Percentiles rank a stretch among this genome's conserved stretches.
Conservation (phyloP, 2,113 vertebrate genomes). For the Notechis scutatus region DNA sequence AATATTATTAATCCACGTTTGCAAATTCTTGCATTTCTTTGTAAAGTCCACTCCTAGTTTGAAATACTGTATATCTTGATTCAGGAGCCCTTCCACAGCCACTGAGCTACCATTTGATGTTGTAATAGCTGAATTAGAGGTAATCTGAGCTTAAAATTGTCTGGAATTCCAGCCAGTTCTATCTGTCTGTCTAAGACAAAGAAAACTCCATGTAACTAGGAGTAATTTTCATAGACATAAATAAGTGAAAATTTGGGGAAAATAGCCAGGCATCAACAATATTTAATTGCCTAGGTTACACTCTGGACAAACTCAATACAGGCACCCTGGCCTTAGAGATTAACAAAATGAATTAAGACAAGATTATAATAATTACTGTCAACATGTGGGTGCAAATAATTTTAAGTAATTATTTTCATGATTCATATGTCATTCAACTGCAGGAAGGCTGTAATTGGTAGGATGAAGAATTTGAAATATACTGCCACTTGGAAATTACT, state of each 20-base stretch:
- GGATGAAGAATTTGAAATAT: neutral
- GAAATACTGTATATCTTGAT: neutral
- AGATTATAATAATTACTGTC: neutral
- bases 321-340: too few species aligned
- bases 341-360: neutral
- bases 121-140: neutral
- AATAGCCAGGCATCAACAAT: neutral
- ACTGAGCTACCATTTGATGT: neutral
- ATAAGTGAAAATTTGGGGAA: neutral
- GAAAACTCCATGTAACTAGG: neutral
- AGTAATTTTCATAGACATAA: neutral
- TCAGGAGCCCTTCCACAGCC: neutral
- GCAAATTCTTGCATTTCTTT: neutral
- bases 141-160: neutral
- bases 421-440: neutral
- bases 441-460: neutral
- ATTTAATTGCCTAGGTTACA: neutral
- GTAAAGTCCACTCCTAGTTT: neutral
- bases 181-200: neutral
- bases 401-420: neutral
- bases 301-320: neutral
- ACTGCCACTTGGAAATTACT: neutral
- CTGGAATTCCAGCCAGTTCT: neutral
- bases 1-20: neutral
- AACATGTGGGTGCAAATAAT: neutral